Evolutionary conservation across 2,113 vertebrate species (phyloP), one percentile per base, ranked within the genome.

Genomic region (Propithecus coquereli): DNA sequence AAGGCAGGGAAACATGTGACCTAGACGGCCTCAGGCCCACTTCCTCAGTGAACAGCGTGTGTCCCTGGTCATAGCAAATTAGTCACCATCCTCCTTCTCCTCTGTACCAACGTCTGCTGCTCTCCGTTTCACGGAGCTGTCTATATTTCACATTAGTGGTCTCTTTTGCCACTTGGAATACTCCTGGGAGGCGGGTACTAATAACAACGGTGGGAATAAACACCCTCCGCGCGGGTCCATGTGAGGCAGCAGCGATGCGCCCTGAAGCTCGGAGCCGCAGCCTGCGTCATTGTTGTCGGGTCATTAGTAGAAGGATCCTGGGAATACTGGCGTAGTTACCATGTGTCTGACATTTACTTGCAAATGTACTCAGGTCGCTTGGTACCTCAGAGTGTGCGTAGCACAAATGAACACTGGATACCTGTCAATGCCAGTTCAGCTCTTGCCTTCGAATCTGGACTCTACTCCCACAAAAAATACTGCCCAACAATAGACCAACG

Each of bases 221-320:
- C 61, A 54, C 18, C 40, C 8, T 50, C n/a, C 22, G 11, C 32
- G 0, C 8, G 23, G 23, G 57, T 43, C 22, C 32, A 52, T 32
- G 79, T 22, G 71, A 27, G 32, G 37, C 40, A 17, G 57, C 27
- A 16, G 66, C 8, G 9, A 22, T 43, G 8, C 12, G 5, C 22
- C 5, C 9, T 10, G 47, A 16, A 30, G 59, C n/a, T 17, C 4
- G 12, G 4, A 4, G 59, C 47, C 18, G 5, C 47, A 20, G 40
- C 71, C 27, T 32, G n/a, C 20, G 27, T 6, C 0, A 1, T 30
- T 59, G 52, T 52, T 11, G 22, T 40, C 5, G 13, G 32, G 34
- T 23, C 0, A 2, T 47, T 4, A 0, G 14, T 22, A 17, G 47
- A 0, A 10, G 81, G 79, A 9, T 7, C 0, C 0, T 16, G 37